Evolutionary conservation across 1,140 invertebrate species (phyloP), one percentile per base, ranked within the genome.

Genomic region (Cepaea nemoralis): DNA sequence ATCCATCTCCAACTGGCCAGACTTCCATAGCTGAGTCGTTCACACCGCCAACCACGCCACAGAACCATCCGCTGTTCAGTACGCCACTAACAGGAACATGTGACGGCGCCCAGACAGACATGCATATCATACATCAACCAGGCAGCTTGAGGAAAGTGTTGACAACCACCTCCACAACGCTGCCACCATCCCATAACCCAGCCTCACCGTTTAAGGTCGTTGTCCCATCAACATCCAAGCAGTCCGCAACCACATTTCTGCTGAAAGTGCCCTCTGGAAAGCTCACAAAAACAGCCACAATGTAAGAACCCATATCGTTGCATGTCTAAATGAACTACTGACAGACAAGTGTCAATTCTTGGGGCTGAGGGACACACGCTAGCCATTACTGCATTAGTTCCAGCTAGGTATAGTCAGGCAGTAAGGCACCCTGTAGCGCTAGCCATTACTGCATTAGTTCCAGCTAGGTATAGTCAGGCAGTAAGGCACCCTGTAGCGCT

Each of bases 171-270:
- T 24, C 59, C 16, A 14, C 48, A n/a, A 69, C 77, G 22, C 10
- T 42, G n/a, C 55, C 66, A 70, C 31, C 77, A 40, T 40, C 59
- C 12, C 78, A 80, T 31, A 80, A 48, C 78, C 35, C 55, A 59
- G 31, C 76, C 6, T 77, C 76, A n/a, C 76, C 76, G 19, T 77
- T 77, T 42, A 77, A 77, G 35, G 76, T 77, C 3, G 76, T 77
- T 5, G n/a, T 66, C 8, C 76, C 76, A 19, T 77, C 76, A 8
- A 19, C 40, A 35, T 19, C 40, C 0, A 31, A 55, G 48, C n/a
- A 77, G 22, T 33, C 42, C 33, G 40, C 50, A n/a, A 55, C 40
- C 27, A 73, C 67, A 24, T 80, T 5, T 45, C 78, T 55, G 0
- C 19, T 73, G 6, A 80, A 80, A 31, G 22, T 80, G 6, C 77